Conservation (phyloP, 2,888 invertebrate species). For the Drosophila nr. perissopoda region DNA sequence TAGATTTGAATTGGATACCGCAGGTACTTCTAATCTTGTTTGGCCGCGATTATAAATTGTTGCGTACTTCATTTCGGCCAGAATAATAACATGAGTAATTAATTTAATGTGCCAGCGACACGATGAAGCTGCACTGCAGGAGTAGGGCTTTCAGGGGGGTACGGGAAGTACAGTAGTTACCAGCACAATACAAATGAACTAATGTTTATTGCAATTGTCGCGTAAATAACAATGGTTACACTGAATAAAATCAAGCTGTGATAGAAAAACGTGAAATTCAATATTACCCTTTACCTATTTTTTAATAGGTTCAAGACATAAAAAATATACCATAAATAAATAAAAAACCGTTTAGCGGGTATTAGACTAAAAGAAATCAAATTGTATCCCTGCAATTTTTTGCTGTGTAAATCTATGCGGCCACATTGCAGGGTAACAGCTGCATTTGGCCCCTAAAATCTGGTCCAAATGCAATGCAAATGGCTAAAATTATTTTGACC, state of each 20-base stretch:
- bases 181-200: constrained; percentile 52
- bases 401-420: constrained; percentile 56
- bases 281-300: neutral
- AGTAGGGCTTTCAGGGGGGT: neutral
- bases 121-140: constrained; percentile 27
- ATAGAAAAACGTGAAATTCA: neutral
- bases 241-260: neutral
- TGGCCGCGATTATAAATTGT: constrained; percentile 83
- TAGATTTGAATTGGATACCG: constrained; percentile 53
- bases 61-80: constrained; percentile 83
- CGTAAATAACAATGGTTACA: constrained; percentile 48
- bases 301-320: neutral
- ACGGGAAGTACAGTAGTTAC: neutral
- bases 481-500: constrained; percentile 74
- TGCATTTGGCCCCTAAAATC: constrained; percentile 56
- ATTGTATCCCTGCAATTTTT: neutral
- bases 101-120: constrained; percentile 83
- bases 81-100: constrained; percentile 84
- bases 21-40: constrained; percentile 83
- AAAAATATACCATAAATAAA: neutral
- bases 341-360: neutral
- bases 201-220: constrained; percentile 68
- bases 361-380: neutral
- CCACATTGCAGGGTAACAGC: constrained; percentile 27
- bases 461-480: constrained; percentile 61